phyloP scores from a whole-genome alignment of 2,113 vertebrate species.

The Psettodes erumei region DNA sequence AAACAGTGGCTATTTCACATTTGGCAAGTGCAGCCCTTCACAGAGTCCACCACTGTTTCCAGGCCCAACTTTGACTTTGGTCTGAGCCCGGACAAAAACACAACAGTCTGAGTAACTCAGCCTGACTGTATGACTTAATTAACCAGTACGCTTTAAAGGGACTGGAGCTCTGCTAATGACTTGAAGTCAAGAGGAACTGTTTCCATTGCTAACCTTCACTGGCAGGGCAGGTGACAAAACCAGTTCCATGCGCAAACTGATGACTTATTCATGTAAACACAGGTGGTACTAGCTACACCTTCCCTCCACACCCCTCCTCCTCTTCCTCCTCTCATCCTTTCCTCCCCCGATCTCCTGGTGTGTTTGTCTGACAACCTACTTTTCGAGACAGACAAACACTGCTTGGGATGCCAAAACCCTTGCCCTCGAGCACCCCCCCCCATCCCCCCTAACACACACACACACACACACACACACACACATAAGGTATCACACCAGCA shows the following conservation, averaged over 20 bases:
- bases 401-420: constrained; percentile 28
- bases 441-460: too few species aligned
- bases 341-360: constrained; percentile 23
- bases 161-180: constrained; percentile 14
- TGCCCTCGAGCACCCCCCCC: constrained; percentile 40
- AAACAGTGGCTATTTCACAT: background rate
- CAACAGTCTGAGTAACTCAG: background rate
- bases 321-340: constrained; percentile 31
- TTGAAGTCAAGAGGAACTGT: constrained; percentile 13
- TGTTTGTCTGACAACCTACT: constrained; percentile 49
- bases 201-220: constrained; percentile 15
- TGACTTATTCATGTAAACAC: constrained; percentile 60
- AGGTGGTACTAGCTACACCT: constrained; percentile 56
- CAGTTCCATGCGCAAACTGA: constrained; percentile 41
- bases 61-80: background rate
- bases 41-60: background rate
- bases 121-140: constrained; percentile 12
- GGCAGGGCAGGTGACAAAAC: constrained; percentile 31
- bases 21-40: background rate
- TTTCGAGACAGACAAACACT: constrained; percentile 48
- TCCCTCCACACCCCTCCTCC: constrained; percentile 44
- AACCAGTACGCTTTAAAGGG: constrained; percentile 14
- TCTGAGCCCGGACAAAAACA: background rate
- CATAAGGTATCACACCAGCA: constrained; percentile 48
- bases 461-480: too few species aligned